Evolutionary conservation across 2,888 invertebrate genomes (phyloP).

Genomic region (Lithosia quadra): DNA sequence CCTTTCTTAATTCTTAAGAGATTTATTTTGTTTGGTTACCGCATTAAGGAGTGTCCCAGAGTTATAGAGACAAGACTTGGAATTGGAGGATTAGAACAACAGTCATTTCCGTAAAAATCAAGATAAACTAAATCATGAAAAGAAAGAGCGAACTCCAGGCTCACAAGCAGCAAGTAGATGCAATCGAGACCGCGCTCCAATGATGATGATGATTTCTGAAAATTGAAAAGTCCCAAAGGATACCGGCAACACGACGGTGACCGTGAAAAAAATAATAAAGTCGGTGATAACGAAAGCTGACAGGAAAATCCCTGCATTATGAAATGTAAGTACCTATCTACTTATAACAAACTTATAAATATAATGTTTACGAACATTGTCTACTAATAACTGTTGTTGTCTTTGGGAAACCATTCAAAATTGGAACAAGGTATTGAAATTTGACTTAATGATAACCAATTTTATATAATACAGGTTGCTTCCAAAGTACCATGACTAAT

Average conservation of each 20-base stretch:
- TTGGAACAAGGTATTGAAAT: not conserved
- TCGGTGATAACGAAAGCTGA: not conserved
- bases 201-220: not conserved
- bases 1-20: not conserved
- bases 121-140: not conserved
- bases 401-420: not conserved
- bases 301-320: not conserved
- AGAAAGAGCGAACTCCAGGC: too few species aligned
- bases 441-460: not conserved
- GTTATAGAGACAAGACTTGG: too few species aligned
- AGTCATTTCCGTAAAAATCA: too few species aligned
- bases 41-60: too few species aligned
- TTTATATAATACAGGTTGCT: not conserved
- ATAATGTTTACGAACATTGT: too few species aligned
- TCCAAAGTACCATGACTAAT: not conserved
- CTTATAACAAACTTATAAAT: too few species aligned
- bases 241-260: too few species aligned
- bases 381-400: not conserved
- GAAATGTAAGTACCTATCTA: too few species aligned
- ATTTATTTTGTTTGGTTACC: not conserved
- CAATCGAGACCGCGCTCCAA: not conserved
- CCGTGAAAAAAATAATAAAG: too few species aligned
- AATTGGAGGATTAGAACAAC: too few species aligned
- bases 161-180: not conserved
- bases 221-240: not conserved